Evolutionary conservation across 2,113 vertebrate species (phyloP).

Genomic region (Indicator maculatus): DNA sequence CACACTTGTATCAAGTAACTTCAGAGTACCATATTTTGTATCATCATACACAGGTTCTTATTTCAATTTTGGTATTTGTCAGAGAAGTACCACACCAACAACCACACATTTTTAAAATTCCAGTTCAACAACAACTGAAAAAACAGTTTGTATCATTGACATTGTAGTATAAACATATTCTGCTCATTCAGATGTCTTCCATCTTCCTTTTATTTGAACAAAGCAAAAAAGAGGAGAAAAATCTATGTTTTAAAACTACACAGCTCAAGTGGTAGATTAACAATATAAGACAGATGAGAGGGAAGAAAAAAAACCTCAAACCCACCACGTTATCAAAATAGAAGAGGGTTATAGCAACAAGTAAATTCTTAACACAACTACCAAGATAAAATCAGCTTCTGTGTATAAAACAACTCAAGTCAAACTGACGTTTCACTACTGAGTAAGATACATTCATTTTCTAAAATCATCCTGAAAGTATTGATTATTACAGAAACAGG

Average conservation of each 20-base stretch:
- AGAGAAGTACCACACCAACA: constrained; percentile 43
- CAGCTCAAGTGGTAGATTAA: constrained; percentile 47
- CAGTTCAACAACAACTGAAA: constrained; percentile 61
- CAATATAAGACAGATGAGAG: constrained; percentile 14
- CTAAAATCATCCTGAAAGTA: constrained; percentile 35
- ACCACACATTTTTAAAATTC: constrained; percentile 46
- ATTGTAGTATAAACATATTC: constrained; percentile 53
- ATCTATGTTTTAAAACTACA: not conserved
- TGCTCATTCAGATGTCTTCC: constrained; percentile 52
- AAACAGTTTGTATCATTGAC: constrained; percentile 62
- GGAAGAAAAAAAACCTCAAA: not conserved
- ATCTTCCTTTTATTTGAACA: constrained; percentile 42
- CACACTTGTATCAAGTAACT: constrained; percentile 16
- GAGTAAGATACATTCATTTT: constrained; percentile 29
- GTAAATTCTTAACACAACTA: constrained; percentile 43
- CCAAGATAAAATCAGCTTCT: constrained; percentile 38
- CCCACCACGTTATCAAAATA: constrained; percentile 35
- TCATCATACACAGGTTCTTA: not conserved
- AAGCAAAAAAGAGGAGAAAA: not conserved
- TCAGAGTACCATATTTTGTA: constrained; percentile 21
- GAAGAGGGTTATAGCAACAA: constrained; percentile 47
- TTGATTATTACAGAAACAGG: constrained; percentile 30
- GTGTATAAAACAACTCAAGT: constrained; percentile 47
- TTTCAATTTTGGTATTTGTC: constrained; percentile 39
- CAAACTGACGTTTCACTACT: constrained; percentile 16